Evolutionary conservation across 2,888 invertebrate species (phyloP).

Genomic region (Amphipyra berbera): DNA sequence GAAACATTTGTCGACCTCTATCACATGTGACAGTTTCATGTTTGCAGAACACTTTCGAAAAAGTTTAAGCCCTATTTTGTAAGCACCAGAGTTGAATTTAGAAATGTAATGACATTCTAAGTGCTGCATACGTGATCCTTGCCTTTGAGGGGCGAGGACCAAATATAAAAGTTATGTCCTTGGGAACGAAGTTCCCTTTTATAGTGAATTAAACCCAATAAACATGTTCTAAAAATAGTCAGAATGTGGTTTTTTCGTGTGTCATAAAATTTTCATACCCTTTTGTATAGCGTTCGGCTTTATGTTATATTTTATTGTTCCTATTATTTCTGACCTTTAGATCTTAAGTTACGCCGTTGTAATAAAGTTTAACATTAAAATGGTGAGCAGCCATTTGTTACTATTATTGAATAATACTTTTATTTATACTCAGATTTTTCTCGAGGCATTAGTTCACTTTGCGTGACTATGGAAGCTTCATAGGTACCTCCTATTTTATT

Average conservation of each 20-base stretch:
- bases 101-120: conserved; percentile 4
- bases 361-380: too few relatives aligned
- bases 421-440: too few relatives aligned
- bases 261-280: conserved; percentile 68
- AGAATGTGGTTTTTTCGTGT: conserved; percentile 68
- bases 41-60: conserved; percentile 34
- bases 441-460: too few relatives aligned
- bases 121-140: conserved; percentile 70
- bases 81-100: conserved; percentile 36
- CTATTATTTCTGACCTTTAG: conserved; percentile 57
- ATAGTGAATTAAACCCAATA: conserved; percentile 69
- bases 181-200: conserved; percentile 79
- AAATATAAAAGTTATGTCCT: conserved; percentile 80
- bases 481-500: too few relatives aligned
- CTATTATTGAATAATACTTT: conserved; percentile 22
- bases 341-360: conserved; percentile 11
- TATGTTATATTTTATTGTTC: conserved; percentile 57
- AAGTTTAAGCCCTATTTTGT: conserved; percentile 29
- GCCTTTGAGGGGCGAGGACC: conserved; percentile 65
- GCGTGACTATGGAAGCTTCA: too few relatives aligned
- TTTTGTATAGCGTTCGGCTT: conserved; percentile 37
- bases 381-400: conserved; percentile 5
- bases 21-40: conserved; percentile 64
- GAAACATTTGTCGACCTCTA: conserved; percentile 69
- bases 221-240: conserved; percentile 72